Base-by-base conservation (phyloP, 2,888 invertebrate species). In the Peribatodes rhomboidaria region DNA sequence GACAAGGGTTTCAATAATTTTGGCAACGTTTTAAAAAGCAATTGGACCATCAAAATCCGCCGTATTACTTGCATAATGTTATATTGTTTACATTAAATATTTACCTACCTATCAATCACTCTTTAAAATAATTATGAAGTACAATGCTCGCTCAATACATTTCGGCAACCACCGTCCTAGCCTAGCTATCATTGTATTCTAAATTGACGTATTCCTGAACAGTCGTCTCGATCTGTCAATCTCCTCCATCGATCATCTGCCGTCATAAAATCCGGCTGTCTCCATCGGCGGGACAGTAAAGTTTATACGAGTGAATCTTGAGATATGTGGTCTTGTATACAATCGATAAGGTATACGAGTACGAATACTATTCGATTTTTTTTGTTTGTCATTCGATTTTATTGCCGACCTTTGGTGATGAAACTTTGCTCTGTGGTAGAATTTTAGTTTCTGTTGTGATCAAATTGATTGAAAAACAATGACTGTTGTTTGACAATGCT, bases 181-280 rank as follows among this genome's bases (percentile, higher is more conserved):
- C 22, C 13, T 20, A 22, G 10, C 11, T 7, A 44, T 44, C 46
- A 22, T 22, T 49, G 31, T 58, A n/a, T 47, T 22, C 27, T 37
- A 13, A 47, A 42, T 52, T 53, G 60, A 20, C 42, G 49, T 39
- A 39, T 54, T 35, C 46, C 27, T 35, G 47, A 46, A 14, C 14
- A 39, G 14, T 42, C 20, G 35, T 58, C 52, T 39, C 14, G 39
- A 50, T 61, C 54, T 41, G 63, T 49, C 58, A 54, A 64, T 59
- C 63, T 63, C 47, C 1, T 27, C 11, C 54, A 58, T 64, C 63
- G 54, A 64, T 64, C 63, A 64, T 59, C 39, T 63, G 31, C 41
- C n/a, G 53, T 42, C 58, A 35, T 64, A 64, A 64, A 59, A 44
- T 11, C 14, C 46, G 41, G 37, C 56, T 42, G 50, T 16, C 46